phyloP scores from a whole-genome alignment of 2,113 vertebrate genomes.

The Neolamprologus sp. region DNA sequence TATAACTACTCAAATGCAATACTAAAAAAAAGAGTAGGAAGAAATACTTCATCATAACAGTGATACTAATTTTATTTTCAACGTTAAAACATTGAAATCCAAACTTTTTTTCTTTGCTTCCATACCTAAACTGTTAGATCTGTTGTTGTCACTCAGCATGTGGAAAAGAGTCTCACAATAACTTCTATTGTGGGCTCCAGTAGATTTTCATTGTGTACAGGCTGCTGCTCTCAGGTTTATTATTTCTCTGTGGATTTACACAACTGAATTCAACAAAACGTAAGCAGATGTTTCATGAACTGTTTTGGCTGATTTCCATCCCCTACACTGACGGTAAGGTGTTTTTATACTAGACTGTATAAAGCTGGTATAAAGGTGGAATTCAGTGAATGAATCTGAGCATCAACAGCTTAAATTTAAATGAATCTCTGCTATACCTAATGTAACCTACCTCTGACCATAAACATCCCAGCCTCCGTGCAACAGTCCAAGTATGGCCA shows the following conservation, averaged over 20 bases:
- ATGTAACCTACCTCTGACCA: not conserved
- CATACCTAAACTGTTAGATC: not conserved
- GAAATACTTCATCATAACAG: not conserved
- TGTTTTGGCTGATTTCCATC: not conserved
- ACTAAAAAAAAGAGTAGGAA: not conserved
- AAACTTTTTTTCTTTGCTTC: not conserved
- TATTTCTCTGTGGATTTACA: not conserved
- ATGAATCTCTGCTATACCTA: not conserved
- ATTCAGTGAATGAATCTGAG: not conserved
- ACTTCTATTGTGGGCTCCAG: not conserved
- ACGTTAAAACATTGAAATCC: not conserved
- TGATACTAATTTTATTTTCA: not conserved
- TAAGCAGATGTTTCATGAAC: not conserved
- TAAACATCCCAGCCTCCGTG: not conserved
- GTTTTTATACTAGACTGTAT: not conserved
- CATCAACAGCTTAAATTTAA: not conserved
- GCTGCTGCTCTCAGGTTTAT: not conserved
- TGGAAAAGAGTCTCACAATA: not conserved
- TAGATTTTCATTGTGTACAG: not conserved
- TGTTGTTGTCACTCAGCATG: not conserved
- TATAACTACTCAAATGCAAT: not conserved
- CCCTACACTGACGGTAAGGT: not conserved
- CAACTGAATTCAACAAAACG: not conserved
- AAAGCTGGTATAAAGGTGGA: not conserved
- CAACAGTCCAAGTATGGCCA: not conserved